Conservation (phyloP, 2,888 invertebrate genomes). For the Octodonta nipae region DNA sequence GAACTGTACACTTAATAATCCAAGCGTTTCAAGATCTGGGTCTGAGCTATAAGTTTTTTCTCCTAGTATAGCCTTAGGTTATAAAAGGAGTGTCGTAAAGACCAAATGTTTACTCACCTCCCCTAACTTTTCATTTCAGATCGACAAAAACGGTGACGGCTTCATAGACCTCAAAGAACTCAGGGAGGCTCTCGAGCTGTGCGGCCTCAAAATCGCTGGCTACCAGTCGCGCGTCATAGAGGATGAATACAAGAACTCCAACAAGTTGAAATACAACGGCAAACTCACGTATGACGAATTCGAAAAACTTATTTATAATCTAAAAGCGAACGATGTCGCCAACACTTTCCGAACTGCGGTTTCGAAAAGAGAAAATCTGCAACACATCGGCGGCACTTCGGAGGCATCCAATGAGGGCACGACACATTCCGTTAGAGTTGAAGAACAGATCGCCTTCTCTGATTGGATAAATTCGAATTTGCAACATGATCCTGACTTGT, state of each 20-base stretch:
- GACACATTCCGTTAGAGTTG: conserved; percentile 86
- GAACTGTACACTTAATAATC: too few relatives aligned
- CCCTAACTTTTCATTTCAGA: conserved; percentile 56
- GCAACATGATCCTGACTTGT: conserved; percentile 75
- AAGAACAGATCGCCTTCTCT: conserved; percentile 95
- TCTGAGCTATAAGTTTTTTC: too few relatives aligned
- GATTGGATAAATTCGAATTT: conserved; percentile 97
- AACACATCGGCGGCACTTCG: conserved; percentile 85
- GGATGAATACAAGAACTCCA: conserved; percentile 57
- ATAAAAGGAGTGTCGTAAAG: too few relatives aligned
- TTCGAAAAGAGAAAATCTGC: conserved; percentile 80
- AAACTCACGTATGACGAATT: conserved; percentile 82
- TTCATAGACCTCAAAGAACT: conserved; percentile 82
- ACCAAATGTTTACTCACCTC: too few relatives aligned
- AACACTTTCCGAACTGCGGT: conserved; percentile 87
- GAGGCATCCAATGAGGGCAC: conserved; percentile 90
- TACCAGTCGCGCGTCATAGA: conserved; percentile 80
- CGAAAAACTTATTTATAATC: conserved; percentile 71
- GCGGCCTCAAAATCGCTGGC: conserved; percentile 89
- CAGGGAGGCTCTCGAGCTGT: conserved; percentile 77
- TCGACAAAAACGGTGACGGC: conserved; percentile 85
- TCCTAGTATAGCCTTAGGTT: too few relatives aligned
- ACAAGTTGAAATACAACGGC: conserved; percentile 51
- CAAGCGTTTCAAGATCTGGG: too few relatives aligned
- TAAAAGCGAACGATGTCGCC: conserved; percentile 81